These are phyloP conservation scores for Eospalax fontanierii DNA, from an alignment of 2,797 vertebrate genomes.

Conservation along the genomic window DNA sequence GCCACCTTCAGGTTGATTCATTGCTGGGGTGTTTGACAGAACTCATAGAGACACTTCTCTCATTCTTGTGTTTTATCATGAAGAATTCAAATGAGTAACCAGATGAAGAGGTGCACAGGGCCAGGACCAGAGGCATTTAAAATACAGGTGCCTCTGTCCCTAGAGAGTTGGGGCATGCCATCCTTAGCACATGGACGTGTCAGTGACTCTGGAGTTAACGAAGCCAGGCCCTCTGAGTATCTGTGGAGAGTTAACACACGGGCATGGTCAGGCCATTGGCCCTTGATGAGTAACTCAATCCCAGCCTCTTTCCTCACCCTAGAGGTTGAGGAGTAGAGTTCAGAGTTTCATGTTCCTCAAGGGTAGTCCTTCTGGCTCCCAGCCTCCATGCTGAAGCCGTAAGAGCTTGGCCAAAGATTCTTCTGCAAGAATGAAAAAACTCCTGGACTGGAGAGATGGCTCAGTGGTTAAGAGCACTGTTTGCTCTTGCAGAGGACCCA, in stretches of 20 bases:
- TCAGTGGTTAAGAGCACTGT: no score
- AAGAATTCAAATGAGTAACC: not conserved
- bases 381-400: not conserved
- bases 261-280: not conserved
- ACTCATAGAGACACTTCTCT: not conserved
- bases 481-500: no score
- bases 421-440: not conserved
- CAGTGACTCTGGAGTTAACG: not conserved
- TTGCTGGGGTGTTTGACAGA: not conserved
- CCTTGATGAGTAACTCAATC: not conserved
- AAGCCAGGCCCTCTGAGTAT: not conserved
- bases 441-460: no score
- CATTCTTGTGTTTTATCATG: not conserved
- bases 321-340: not conserved
- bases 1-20: not conserved
- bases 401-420: not conserved
- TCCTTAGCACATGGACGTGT: not conserved
- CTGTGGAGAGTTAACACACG: not conserved
- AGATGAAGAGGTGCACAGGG: not conserved
- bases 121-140: not conserved
- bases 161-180: accelerated
- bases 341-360: not conserved
- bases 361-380: not conserved
- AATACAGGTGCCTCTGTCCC: not conserved
- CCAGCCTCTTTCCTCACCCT: not conserved